Conservation (phyloP, 2,888 invertebrate genomes). For the Caenorhabditis afra region DNA sequence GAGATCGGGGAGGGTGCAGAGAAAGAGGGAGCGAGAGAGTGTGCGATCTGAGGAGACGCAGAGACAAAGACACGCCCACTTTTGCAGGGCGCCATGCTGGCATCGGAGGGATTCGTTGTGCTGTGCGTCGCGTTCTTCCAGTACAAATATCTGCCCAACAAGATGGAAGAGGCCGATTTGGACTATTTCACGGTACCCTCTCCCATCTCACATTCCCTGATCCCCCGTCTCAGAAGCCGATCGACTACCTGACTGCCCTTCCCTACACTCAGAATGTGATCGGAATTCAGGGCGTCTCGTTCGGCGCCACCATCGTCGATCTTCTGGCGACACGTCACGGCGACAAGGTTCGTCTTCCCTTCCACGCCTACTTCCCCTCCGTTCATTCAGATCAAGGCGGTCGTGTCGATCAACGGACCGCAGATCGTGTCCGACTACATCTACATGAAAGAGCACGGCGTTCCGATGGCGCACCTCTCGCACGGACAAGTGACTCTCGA, state of each 20-base stretch:
- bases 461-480: conserved; percentile 43
- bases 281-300: conserved; percentile 67
- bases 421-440: conserved; percentile 52
- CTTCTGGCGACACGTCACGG: conserved; percentile 54
- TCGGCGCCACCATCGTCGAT: conserved; percentile 62
- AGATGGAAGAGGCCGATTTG: conserved; percentile 57
- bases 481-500: conserved; percentile 57
- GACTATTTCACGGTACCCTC: conserved; percentile 56
- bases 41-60: no score
- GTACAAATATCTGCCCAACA: conserved; percentile 60
- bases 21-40: no score
- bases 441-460: conserved; percentile 51
- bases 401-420: conserved; percentile 64
- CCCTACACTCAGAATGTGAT: conserved; percentile 53
- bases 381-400: conserved; percentile 45
- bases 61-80: no score
- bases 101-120: conserved; percentile 65
- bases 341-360: conserved; percentile 19
- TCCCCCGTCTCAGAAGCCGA: conserved; percentile 51
- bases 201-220: neutral
- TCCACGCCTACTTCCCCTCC: neutral
- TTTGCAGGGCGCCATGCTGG: conserved; percentile 63
- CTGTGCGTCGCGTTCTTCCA: conserved; percentile 64
- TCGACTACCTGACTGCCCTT: conserved; percentile 46
- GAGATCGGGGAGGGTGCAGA: no score